Conservation (phyloP, 2,888 invertebrate species). For the Cosmia trapezina region DNA sequence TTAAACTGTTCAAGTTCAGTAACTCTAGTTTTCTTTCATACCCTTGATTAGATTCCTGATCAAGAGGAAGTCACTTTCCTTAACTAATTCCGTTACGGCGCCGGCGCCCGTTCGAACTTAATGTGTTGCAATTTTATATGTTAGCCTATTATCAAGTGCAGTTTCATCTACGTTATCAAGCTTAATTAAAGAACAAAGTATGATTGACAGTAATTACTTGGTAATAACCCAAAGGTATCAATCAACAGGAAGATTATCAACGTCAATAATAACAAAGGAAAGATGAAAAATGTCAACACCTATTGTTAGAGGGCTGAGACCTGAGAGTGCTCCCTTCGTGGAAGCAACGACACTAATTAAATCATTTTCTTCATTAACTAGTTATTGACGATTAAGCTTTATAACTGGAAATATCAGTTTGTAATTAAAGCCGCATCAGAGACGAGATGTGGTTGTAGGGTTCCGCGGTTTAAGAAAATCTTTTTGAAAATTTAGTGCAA, state of each 20-base stretch:
- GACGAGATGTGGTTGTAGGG: conserved; percentile 19
- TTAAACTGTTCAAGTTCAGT: not conserved
- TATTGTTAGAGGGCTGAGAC: conserved; percentile 53
- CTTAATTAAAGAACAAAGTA: conserved; percentile 40
- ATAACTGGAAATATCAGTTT: conserved; percentile 40
- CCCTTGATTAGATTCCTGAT: conserved; percentile 6
- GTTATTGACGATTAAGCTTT: conserved; percentile 39
- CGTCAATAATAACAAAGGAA: conserved; percentile 36
- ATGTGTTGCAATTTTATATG: not conserved
- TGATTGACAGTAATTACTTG: conserved; percentile 33
- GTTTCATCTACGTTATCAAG: conserved; percentile 19
- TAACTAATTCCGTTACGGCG: conserved; percentile 21
- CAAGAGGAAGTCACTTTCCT: conserved; percentile 4
- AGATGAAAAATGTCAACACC: conserved; percentile 61
- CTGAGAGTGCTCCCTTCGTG: conserved; percentile 45
- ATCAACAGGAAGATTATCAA: conserved; percentile 35
- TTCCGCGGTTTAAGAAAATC: conserved; percentile 5
- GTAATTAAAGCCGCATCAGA: conserved; percentile 34
- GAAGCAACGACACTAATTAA: conserved; percentile 54
- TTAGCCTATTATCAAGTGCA: conserved; percentile 4
- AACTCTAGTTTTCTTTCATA: not conserved
- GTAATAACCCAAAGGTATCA: conserved; percentile 42
- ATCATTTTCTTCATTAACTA: conserved; percentile 49
- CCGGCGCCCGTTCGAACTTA: not conserved
- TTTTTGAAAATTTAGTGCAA: not conserved